Percentiles rank a stretch among this genome's conserved stretches.
Evolutionary conservation across 1,140 invertebrate genomes (phyloP).

Genomic region (Aphaenogaster ashmeadi): DNA sequence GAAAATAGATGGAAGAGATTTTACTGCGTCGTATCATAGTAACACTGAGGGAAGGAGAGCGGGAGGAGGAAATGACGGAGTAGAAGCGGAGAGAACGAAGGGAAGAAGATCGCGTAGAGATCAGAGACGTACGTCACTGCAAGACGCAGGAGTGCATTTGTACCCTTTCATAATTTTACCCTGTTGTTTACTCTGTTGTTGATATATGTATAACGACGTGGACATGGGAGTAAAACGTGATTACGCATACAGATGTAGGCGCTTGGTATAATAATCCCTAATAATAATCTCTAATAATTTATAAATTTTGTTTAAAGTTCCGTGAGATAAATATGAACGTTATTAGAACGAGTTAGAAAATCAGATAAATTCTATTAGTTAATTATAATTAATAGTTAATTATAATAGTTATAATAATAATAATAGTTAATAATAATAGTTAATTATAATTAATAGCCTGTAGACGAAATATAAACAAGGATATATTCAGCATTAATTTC

Average conservation of each 20-base stretch:
- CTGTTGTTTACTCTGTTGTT: not conserved
- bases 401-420: not conserved
- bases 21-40: conserved; percentile 58
- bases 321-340: not conserved
- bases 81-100: not conserved
- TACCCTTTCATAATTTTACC: not conserved
- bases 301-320: not conserved
- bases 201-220: not conserved
- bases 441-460: not conserved
- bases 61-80: conserved; percentile 16
- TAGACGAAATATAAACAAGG: not conserved
- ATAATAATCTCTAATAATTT: not conserved
- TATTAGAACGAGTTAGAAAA: not conserved
- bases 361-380: not conserved
- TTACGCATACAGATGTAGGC: not conserved
- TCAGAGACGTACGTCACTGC: conserved; percentile 1
- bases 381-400: not conserved
- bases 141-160: not conserved
- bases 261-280: not conserved
- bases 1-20: conserved; percentile 59
- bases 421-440: too few species aligned
- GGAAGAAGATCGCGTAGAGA: not conserved
- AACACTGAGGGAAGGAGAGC: not conserved
- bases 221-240: not conserved
- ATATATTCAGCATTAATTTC: conserved; percentile 25